Percentiles rank a stretch among this genome's conserved stretches.
Evolutionary conservation across 1,140 invertebrate species (phyloP).

Genomic region (Monomorium pharaonis): DNA sequence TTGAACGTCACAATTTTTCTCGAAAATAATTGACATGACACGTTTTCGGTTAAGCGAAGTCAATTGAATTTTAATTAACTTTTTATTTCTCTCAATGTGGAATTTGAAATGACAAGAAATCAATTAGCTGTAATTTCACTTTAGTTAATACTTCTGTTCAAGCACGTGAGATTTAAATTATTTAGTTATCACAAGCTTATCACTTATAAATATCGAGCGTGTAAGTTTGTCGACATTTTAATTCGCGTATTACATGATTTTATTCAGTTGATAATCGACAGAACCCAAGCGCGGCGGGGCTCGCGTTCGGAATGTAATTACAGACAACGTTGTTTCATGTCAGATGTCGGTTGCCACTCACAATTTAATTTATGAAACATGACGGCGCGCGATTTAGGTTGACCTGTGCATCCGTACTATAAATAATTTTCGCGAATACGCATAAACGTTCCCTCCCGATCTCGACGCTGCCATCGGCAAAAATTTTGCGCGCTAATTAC

Average conservation of each 20-base stretch:
- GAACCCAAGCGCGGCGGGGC: no score
- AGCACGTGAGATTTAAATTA: background rate
- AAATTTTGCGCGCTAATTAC: background rate
- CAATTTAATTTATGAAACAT: slow-evolving; percentile 50
- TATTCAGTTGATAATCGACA: background rate
- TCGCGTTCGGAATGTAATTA: slow-evolving; percentile 26
- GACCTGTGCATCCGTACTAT: background rate
- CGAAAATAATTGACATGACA: background rate
- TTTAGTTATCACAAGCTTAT: background rate
- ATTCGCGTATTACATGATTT: background rate
- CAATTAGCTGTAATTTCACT: background rate
- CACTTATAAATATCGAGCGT: background rate
- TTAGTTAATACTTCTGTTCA: background rate
- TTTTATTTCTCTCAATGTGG: background rate
- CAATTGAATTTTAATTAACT: background rate
- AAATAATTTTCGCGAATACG: slow-evolving; percentile 8
- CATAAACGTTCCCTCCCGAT: background rate
- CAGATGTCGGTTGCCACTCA: slow-evolving; percentile 49
- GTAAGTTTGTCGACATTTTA: slow-evolving; percentile 5
- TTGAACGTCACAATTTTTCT: background rate
- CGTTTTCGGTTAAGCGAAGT: background rate
- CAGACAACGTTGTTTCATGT: slow-evolving; percentile 35
- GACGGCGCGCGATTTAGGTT: slow-evolving; percentile 18
- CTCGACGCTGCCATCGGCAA: background rate
- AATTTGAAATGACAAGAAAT: background rate